Evolutionary conservation across 1,140 invertebrate species (phyloP).

Genomic region (Euura lappo): DNA sequence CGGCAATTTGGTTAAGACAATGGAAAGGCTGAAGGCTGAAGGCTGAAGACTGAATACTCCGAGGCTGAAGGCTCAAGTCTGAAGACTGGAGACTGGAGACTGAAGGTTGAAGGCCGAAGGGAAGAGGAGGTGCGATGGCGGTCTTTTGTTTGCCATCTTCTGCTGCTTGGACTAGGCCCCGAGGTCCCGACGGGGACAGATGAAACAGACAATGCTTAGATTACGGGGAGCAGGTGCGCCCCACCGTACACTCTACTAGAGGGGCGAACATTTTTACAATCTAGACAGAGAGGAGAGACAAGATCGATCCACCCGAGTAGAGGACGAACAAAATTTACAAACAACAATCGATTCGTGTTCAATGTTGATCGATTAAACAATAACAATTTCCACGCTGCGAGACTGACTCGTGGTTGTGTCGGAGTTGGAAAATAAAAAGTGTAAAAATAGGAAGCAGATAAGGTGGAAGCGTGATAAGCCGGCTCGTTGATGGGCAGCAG

Average conservation of each 20-base stretch:
- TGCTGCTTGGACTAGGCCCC: not conserved
- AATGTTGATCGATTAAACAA: not conserved
- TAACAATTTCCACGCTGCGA: not conserved
- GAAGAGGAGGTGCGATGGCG: not conserved
- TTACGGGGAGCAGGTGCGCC: not conserved
- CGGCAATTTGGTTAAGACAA: not conserved
- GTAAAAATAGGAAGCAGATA: not conserved
- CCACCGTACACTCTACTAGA: not conserved
- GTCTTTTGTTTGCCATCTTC: constrained; percentile 3
- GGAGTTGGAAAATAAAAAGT: no score
- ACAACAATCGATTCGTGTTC: not conserved
- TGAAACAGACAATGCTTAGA: constrained; percentile 7
- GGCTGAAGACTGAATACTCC: not conserved
- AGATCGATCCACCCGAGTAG: not conserved
- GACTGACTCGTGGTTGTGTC: no score
- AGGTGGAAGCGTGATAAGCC: not conserved
- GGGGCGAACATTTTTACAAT: not conserved
- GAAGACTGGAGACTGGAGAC: not conserved
- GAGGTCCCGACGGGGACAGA: not conserved
- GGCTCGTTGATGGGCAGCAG: not conserved
- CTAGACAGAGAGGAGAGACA: not conserved
- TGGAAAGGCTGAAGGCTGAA: not conserved
- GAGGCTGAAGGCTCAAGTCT: not conserved
- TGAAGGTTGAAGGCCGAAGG: constrained; percentile 3
- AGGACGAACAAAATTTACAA: not conserved